These are phyloP conservation scores for Dipodomys spectabilis DNA, from an alignment of 2,113 vertebrate species.

Conservation along the genomic window DNA sequence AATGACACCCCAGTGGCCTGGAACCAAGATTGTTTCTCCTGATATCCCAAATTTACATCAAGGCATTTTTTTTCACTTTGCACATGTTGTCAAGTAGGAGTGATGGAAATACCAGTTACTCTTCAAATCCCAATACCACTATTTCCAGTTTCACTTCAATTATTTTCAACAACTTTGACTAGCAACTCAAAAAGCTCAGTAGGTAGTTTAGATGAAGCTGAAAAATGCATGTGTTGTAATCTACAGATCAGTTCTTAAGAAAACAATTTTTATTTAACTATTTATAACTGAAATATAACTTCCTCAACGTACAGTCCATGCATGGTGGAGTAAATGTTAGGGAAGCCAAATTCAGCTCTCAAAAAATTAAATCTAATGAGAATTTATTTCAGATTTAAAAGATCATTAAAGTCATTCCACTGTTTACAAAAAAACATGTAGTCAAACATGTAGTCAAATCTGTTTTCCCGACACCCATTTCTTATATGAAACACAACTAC, in stretches of 20 bases:
- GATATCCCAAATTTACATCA: conserved; percentile 2
- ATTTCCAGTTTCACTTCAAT: conserved; percentile 31
- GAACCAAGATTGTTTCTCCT: neutral
- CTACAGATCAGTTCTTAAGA: neutral
- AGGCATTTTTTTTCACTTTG: neutral
- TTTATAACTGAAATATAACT: neutral
- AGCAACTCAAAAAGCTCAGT: neutral
- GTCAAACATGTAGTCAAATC: neutral
- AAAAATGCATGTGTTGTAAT: neutral
- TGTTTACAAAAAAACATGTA: neutral
- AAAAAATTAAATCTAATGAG: conserved; percentile 15
- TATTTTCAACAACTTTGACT: conserved; percentile 16
- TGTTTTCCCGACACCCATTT: neutral
- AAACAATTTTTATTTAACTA: conserved; percentile 1
- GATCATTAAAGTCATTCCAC: neutral
- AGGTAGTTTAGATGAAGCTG: neutral
- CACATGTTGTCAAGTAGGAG: neutral
- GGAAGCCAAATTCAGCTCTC: neutral
- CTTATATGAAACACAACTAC: neutral
- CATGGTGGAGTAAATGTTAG: neutral
- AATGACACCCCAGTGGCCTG: neutral
- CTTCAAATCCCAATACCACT: neutral
- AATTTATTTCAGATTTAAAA: conserved; percentile 54
- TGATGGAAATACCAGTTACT: conserved; percentile 2
- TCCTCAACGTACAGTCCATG: neutral